These are phyloP conservation scores for Idaea dimidiata DNA, from an alignment of 2,888 invertebrate genomes.

Conservation along the genomic window DNA sequence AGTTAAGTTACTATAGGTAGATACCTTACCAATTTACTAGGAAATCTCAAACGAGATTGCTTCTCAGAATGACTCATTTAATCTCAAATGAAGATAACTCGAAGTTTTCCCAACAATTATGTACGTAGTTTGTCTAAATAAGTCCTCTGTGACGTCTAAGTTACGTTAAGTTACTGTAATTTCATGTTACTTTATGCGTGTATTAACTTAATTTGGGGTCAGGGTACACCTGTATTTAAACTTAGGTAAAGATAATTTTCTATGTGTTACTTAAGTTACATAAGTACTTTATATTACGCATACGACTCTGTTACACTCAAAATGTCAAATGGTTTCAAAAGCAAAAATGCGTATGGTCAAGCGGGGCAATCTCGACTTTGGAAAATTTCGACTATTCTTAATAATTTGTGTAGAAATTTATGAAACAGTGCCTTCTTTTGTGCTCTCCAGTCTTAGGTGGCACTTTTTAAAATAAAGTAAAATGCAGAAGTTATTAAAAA, in stretches of 20 bases:
- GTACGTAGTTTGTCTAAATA: not conserved
- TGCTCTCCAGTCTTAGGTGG: too few species aligned
- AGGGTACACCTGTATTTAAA: not conserved
- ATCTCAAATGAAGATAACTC: not conserved
- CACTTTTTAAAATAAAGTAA: too few species aligned
- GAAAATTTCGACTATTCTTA: too few species aligned
- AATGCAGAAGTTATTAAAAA: too few species aligned
- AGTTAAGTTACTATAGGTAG: not conserved
- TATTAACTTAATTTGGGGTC: not conserved
- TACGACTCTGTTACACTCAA: too few species aligned
- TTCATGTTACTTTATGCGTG: not conserved
- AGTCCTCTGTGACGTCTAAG: not conserved
- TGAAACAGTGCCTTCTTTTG: too few species aligned
- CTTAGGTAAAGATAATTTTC: not conserved
- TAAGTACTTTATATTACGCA: too few species aligned
- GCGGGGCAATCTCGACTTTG: too few species aligned
- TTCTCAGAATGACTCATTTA: not conserved
- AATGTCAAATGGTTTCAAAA: too few species aligned
- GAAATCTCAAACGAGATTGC: not conserved
- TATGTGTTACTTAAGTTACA: not conserved
- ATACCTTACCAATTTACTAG: not conserved
- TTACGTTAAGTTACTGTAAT: not conserved
- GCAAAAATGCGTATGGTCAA: too few species aligned
- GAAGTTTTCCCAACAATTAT: not conserved
- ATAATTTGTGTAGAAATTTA: too few species aligned